phyloP scores from a whole-genome alignment of 2,888 invertebrate species.

The Chrysolina oricalcia region DNA sequence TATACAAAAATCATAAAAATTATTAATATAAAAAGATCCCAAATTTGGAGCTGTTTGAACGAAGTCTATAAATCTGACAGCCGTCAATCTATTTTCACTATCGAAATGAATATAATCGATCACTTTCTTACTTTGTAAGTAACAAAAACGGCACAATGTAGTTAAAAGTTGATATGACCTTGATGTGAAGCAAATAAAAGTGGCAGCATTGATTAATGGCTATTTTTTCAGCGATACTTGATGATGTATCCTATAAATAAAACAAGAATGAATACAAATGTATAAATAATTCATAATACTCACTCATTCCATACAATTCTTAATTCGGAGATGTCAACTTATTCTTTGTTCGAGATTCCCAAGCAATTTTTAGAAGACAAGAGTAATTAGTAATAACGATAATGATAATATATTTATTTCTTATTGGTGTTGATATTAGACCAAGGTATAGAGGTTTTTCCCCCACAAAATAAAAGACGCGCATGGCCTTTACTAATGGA shows the following conservation, averaged over 20 bases:
- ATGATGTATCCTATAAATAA: constrained; percentile 24
- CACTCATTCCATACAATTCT: background rate
- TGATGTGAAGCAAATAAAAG: constrained; percentile 5
- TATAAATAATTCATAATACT: constrained; percentile 30
- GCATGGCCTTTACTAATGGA: too few species aligned
- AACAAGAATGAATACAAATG: constrained; percentile 13
- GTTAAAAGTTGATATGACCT: constrained; percentile 2
- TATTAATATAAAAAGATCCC: too few species aligned
- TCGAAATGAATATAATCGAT: background rate
- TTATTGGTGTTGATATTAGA: too few species aligned
- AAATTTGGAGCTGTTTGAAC: too few species aligned
- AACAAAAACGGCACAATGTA: background rate
- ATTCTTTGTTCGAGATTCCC: background rate
- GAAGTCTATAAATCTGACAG: background rate
- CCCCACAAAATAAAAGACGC: too few species aligned
- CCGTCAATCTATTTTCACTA: background rate
- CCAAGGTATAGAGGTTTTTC: too few species aligned
- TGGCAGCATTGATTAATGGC: constrained; percentile 12
- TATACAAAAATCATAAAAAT: too few species aligned
- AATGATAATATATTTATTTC: too few species aligned
- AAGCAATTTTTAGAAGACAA: background rate
- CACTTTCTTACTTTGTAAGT: background rate
- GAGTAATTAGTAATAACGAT: background rate
- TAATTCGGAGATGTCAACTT: background rate
- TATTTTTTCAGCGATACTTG: constrained; percentile 11